Base-by-base conservation (phyloP, 2,888 invertebrate genomes). In the Perdita meconis region DNA sequence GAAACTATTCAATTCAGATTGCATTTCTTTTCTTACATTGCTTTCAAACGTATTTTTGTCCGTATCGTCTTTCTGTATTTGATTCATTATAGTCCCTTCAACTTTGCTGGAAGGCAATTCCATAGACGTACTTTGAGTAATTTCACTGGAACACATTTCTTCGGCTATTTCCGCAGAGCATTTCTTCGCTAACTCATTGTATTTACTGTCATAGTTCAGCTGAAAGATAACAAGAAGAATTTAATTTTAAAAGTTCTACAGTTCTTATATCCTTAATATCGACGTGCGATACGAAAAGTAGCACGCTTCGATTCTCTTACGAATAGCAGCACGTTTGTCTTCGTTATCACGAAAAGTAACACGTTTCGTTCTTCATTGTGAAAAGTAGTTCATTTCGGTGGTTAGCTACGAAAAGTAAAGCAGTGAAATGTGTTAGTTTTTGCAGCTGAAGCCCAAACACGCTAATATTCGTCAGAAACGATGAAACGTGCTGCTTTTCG, bases 171-270 rank as follows among this genome's bases (percentile, higher is more conserved):
- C 83, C n/a, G 82, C 40, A 10, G 78, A 76, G 65, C 84, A 82
- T 19, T 70, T 67, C 1, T 80, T 64, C 50, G 80, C 74, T 50
- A 89, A 55, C 30, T 66, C 66, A 51, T 60, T 78, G 44, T 88
- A 89, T 59, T 77, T 88, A 0, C 65, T 36, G 24, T 87, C 86
- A 47, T 88, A 86, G 24, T 67, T 66, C 10, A 78, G 26, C 90
- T 89, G 75, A 12, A 86, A 88, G 57, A 78, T 6, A 70, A 36
- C 26, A 40, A 10, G 19, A 22, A 34, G 53, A 65, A 26, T n/a
- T 38, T 50, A 34, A 19, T 13, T 16, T 34, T 42, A 55, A 59
- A 40, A 38, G 30, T 6, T 30, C n/a, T n/a, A n/a, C n/a, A n/a
- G n/a, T n/a, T n/a, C n/a, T n/a, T n/a, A n/a, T n/a, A n/a, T n/a